Conservation (phyloP, 2,888 invertebrate genomes). For the Invenusta paracnida region DNA sequence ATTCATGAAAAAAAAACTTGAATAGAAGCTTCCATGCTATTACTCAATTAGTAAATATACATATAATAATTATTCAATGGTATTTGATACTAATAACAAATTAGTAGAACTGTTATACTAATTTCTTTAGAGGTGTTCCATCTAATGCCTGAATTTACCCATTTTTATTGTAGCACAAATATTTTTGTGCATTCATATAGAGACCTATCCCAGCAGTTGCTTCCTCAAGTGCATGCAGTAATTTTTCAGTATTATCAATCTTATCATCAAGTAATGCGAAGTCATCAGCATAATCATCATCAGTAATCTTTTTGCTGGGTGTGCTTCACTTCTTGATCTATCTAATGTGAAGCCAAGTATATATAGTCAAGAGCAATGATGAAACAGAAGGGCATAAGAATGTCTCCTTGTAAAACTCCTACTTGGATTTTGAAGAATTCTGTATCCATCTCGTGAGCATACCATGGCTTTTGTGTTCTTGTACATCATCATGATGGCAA, state of each 20-base stretch:
- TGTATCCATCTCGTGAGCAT: background rate
- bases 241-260: too few relatives aligned
- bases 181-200: background rate
- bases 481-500: background rate
- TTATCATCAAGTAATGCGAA: too few relatives aligned
- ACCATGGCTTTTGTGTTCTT: background rate
- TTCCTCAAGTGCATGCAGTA: too few relatives aligned
- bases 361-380: too few relatives aligned
- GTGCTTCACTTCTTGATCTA: background rate
- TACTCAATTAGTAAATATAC: too few relatives aligned
- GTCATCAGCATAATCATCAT: background rate
- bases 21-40: too few relatives aligned
- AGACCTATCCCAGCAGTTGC: too few relatives aligned
- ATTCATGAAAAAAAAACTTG: too few relatives aligned
- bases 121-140: too few relatives aligned
- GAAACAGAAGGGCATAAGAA: background rate
- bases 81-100: too few relatives aligned
- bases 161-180: background rate
- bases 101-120: background rate
- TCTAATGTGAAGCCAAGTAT: background rate
- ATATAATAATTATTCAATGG: too few relatives aligned
- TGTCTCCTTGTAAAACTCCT: background rate
- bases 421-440: background rate
- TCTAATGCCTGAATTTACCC: too few relatives aligned
- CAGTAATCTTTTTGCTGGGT: background rate